Evolutionary conservation across 2,888 invertebrate species (phyloP), one percentile per base, ranked within the genome.

Genomic region (Lycaena phlaeas): DNA sequence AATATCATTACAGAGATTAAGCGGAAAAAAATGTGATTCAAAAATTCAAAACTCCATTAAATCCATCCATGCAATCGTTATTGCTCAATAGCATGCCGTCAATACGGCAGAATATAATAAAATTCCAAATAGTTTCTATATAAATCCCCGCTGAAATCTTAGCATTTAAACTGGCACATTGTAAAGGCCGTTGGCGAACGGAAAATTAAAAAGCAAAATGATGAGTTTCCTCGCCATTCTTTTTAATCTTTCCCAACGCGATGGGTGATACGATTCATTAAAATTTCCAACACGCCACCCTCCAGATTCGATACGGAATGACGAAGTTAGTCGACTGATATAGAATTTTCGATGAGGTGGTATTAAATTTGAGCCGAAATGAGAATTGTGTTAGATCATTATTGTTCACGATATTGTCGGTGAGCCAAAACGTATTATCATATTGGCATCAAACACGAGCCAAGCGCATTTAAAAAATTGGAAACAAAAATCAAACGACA

Each of bases 151-250:
- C 66, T 70, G 56, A 71, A 74, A 68, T 73, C 56, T 64, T 66
- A 61, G 61, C 55, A 10, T 38, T 38, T 17, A 28, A 17, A 38
- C 17, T 27, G 12, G 18, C 28, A 29, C 29, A 29, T 46, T 43
- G 41, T 43, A 41, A 36, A 38, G 29, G 49, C 62, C 56, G 46
- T 53, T 61, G 69, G 74, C 66, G 64, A 68, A 67, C 77, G 81
- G 78, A 81, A 82, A 82, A 81, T 82, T 81, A 82, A 82, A 82
- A 76, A 72, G 69, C 69, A 69, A 74, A 63, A 66, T 63, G 61
- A 54, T 53, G 50, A 63, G 61, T 59, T 74, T 72, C 68, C 73
- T 64, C 50, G 62, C 69, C 63, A 73, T 79, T 79, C 74, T 82
- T 81, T 81, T 79, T 76, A 71, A 75, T 75, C 74, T 69, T 65